Conservation (phyloP, 2,797 vertebrate genomes). For the Eupleurogrammus muticus region DNA sequence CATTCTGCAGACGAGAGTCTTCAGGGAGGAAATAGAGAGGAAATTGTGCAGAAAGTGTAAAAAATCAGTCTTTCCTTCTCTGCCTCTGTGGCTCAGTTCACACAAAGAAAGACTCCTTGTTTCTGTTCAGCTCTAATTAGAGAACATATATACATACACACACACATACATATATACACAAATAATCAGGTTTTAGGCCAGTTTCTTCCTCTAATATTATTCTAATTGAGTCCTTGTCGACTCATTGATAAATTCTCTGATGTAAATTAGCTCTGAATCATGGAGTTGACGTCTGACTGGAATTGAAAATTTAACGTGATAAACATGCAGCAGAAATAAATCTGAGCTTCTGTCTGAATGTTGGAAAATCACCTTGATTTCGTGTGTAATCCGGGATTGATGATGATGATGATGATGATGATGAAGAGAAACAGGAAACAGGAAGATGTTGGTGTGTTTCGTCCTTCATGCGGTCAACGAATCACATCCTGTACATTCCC, state of each 20-base stretch:
- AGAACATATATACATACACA: slow-evolving; percentile 2
- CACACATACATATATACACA: slow-evolving; percentile 4
- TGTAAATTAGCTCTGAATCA: not conserved
- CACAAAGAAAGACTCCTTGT: slow-evolving; percentile 77
- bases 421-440: too few species aligned
- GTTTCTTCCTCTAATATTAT: slow-evolving; percentile 6
- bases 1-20: slow-evolving; percentile 87
- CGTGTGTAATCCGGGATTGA: too few species aligned
- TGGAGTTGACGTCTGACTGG: slow-evolving; percentile 38
- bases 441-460: too few species aligned
- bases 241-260: too few species aligned
- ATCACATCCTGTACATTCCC: too few species aligned
- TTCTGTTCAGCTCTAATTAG: slow-evolving; percentile 62
- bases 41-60: slow-evolving; percentile 89
- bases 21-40: slow-evolving; percentile 88
- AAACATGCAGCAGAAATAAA: slow-evolving; percentile 31
- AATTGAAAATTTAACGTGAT: slow-evolving; percentile 42
- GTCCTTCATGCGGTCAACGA: too few species aligned
- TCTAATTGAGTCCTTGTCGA: not conserved
- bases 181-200: not conserved
- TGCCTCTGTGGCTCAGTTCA: slow-evolving; percentile 67
- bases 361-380: slow-evolving; percentile 48
- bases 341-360: slow-evolving; percentile 40
- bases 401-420: too few species aligned
- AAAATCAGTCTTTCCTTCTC: slow-evolving; percentile 75